Conservation (phyloP, 2,113 vertebrate genomes). For the Morone chrysops region DNA sequence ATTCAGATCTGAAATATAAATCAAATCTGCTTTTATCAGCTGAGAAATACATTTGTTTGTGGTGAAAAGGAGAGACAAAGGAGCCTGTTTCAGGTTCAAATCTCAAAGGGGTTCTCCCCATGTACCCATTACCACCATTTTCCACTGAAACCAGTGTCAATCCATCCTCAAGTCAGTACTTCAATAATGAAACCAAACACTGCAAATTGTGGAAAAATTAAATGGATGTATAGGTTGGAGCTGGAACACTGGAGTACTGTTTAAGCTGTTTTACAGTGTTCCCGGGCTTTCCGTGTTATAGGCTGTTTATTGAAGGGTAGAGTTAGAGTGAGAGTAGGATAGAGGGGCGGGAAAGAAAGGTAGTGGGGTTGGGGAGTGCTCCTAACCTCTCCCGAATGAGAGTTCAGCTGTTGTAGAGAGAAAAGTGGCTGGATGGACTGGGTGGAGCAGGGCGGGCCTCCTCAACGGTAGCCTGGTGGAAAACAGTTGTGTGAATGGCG, state of each 20-base stretch:
- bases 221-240: constrained; percentile 34
- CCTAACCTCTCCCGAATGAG: constrained; percentile 38
- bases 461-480: constrained; percentile 69
- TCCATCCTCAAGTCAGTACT: constrained; percentile 28
- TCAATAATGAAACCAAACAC: constrained; percentile 30
- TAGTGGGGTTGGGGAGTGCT: not conserved
- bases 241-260: constrained; percentile 60
- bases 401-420: constrained; percentile 26
- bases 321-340: constrained; percentile 14
- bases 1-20: not conserved
- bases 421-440: constrained; percentile 34
- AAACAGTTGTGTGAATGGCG: constrained; percentile 59
- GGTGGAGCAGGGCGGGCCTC: constrained; percentile 73
- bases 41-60: not conserved
- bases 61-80: not conserved
- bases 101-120: not conserved
- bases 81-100: constrained; percentile 5
- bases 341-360: constrained; percentile 4
- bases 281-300: constrained; percentile 57
- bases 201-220: constrained; percentile 54
- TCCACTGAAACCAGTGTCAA: constrained; percentile 50
- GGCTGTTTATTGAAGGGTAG: constrained; percentile 54
- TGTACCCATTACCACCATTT: constrained; percentile 33
- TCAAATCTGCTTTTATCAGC: constrained; percentile 4
- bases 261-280: constrained; percentile 46